Conservation (phyloP, 2,797 vertebrate genomes). For the Periophthalmus magnuspinnatus region DNA sequence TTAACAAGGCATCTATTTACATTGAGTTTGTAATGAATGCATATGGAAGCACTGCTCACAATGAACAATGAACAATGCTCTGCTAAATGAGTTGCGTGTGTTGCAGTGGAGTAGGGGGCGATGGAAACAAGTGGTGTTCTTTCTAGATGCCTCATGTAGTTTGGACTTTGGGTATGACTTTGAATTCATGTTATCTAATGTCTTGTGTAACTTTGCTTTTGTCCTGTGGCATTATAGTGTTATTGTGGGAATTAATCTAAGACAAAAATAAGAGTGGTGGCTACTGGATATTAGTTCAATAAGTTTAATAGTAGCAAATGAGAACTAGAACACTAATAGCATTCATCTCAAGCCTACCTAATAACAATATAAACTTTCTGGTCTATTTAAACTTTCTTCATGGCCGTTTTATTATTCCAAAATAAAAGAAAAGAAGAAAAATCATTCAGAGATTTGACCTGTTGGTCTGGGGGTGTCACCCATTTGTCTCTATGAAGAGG, state of each 20-base stretch:
- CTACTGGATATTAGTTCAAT: background rate
- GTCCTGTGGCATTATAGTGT: background rate
- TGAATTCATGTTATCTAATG: conserved; percentile 2
- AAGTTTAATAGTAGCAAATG: background rate
- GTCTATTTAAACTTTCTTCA: background rate
- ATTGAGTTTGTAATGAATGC: background rate
- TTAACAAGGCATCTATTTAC: conserved; percentile 13
- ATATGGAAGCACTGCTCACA: conserved; percentile 2
- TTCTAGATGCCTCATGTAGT: background rate
- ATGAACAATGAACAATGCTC: conserved; percentile 7
- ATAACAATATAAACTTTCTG: background rate
- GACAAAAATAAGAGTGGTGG: background rate
- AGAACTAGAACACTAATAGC: background rate
- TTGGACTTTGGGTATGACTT: background rate
- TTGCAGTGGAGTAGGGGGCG: conserved; percentile 1
- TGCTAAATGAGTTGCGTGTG: conserved; percentile 6
- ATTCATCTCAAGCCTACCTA: background rate
- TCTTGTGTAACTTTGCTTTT: background rate
- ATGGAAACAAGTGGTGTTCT: conserved; percentile 2
- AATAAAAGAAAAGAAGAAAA: no score
- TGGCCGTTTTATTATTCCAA: no score
- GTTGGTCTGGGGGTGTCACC: no score
- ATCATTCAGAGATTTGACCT: no score
- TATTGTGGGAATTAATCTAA: background rate
- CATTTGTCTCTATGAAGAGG: no score